phyloP scores from a whole-genome alignment of 2,888 invertebrate genomes.

The Oasisia sp. region DNA sequence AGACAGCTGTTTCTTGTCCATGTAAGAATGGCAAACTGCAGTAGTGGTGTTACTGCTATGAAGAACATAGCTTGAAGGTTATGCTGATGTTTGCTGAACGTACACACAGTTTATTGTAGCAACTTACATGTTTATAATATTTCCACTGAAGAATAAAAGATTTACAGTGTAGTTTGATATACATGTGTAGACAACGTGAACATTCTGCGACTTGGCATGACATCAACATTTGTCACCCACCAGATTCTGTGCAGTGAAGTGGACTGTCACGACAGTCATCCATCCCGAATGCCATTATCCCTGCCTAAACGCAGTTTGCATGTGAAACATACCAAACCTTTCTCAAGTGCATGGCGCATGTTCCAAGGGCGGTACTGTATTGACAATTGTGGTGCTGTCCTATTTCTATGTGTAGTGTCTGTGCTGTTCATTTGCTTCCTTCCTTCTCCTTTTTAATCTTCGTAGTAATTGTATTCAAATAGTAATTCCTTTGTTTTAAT shows the following conservation, averaged over 20 bases:
- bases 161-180: neutral
- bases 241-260: neutral
- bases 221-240: neutral
- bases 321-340: neutral
- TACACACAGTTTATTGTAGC: neutral
- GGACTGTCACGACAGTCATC: neutral
- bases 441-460: neutral
- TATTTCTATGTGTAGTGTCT: constrained; percentile 5
- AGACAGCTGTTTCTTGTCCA: no score
- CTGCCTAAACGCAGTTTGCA: neutral
- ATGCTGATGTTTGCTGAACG: neutral
- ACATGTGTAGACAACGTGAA: neutral
- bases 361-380: neutral
- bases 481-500: neutral
- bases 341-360: constrained; percentile 7
- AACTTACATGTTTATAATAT: neutral
- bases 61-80: neutral
- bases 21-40: neutral
- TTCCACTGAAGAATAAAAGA: neutral
- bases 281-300: neutral
- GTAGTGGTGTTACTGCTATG: neutral
- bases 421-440: neutral
- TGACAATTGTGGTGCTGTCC: neutral
- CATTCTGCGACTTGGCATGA: neutral
- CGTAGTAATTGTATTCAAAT: neutral